Conservation (phyloP, 1,140 invertebrate genomes). For the Diachasmimorpha longicaudata region DNA sequence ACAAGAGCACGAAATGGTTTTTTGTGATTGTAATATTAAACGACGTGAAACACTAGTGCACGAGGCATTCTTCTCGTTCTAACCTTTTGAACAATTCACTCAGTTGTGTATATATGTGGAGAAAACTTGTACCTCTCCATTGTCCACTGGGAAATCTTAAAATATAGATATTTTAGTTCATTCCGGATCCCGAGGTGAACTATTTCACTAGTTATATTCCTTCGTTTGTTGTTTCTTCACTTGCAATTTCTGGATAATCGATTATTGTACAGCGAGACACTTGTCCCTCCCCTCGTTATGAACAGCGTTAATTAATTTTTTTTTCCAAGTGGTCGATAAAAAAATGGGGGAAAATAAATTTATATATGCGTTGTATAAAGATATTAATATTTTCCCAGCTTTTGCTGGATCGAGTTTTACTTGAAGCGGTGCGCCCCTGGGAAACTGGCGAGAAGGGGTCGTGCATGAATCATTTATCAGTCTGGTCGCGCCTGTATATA, state of each 20-base stretch:
- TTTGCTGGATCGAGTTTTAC: constrained; percentile 22
- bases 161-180: constrained; percentile 32
- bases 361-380: constrained; percentile 6
- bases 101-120: constrained; percentile 21
- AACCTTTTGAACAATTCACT: constrained; percentile 18
- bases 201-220: not conserved
- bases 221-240: not conserved
- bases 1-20: constrained; percentile 26
- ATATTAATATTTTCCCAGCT: constrained; percentile 25
- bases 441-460: constrained; percentile 18
- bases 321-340: not conserved
- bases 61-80: constrained; percentile 12
- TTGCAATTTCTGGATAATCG: not conserved
- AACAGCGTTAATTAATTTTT: not conserved
- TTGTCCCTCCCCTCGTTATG: not conserved
- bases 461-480: constrained; percentile 35
- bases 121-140: constrained; percentile 14
- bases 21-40: constrained; percentile 37
- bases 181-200: constrained; percentile 13
- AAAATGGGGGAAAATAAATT: not conserved
- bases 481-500: constrained; percentile 22
- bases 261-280: not conserved
- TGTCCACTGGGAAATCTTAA: constrained; percentile 39
- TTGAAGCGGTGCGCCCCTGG: constrained; percentile 4
- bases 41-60: constrained; percentile 19